A percentile compares a stretch with the other conserved stretches of the same genome.
phyloP scores from a whole-genome alignment of 1,140 invertebrate species.

The Saxidomus purpurata region DNA sequence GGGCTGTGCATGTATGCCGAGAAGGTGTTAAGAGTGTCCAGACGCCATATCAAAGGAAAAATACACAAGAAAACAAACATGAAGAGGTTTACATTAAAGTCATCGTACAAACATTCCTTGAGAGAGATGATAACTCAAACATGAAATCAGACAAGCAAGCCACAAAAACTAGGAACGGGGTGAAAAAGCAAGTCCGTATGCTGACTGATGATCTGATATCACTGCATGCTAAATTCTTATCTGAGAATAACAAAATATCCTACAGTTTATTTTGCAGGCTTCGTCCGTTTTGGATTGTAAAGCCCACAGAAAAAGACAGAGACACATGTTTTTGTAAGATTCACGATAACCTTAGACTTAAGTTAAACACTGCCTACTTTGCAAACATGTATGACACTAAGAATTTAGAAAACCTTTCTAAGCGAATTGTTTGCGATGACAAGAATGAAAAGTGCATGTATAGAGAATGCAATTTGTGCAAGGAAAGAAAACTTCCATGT shows the following conservation, averaged over 20 bases:
- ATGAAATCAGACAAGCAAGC: background rate
- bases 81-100: too few species aligned
- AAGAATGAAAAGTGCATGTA: background rate
- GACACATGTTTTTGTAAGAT: background rate
- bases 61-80: too few species aligned
- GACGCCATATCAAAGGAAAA: too few species aligned
- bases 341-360: background rate
- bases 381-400: background rate
- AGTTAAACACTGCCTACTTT: background rate
- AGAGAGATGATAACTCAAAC: background rate
- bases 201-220: background rate
- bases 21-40: too few species aligned
- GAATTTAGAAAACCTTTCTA: background rate
- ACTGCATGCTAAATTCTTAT: background rate
- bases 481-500: background rate
- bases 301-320: constrained; percentile 13
- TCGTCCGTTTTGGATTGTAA: constrained; percentile 34
- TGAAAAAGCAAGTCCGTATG: background rate
- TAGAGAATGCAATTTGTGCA: background rate
- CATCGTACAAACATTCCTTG: background rate
- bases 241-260: background rate
- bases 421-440: background rate
- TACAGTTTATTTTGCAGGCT: constrained; percentile 32
- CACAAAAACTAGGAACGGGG: background rate
- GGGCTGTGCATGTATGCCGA: too few species aligned